Conservation (phyloP, 1,140 invertebrate species). For the Centruroides sculpturatus region DNA sequence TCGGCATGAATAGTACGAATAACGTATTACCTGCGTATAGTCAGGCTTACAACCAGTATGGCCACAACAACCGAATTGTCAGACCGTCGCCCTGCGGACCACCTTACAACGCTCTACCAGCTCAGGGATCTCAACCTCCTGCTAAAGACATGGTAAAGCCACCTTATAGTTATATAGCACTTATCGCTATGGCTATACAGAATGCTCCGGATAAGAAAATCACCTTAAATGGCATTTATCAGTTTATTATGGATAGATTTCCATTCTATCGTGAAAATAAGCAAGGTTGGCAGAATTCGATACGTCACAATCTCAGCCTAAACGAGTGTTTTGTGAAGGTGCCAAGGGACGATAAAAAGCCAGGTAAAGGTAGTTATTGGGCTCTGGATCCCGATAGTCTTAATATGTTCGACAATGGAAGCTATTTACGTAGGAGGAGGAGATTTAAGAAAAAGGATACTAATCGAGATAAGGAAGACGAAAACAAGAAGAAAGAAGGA, state of each 20-base stretch:
- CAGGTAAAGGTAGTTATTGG: slow-evolving; percentile 95
- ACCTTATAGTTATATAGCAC: slow-evolving; percentile 93
- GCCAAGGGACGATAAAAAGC: slow-evolving; percentile 78
- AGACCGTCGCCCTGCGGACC: slow-evolving; percentile 9
- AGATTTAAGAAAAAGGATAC: slow-evolving; percentile 95
- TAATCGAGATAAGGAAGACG: slow-evolving; percentile 53
- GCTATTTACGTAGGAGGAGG: slow-evolving; percentile 72
- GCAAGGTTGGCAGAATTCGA: slow-evolving; percentile 76
- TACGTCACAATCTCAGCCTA: slow-evolving; percentile 88
- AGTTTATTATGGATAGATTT: slow-evolving; percentile 96
- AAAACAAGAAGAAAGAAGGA: slow-evolving; percentile 9
- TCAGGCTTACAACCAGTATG: no score
- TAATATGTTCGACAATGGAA: slow-evolving; percentile 98
- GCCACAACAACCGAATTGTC: background rate
- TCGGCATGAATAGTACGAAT: no score
- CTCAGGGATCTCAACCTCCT: slow-evolving; percentile 3
- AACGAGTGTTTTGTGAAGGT: slow-evolving; percentile 99
- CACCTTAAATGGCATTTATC: slow-evolving; percentile 94
- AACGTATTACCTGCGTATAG: no score
- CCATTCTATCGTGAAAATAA: slow-evolving; percentile 97
- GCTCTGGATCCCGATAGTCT: slow-evolving; percentile 89
- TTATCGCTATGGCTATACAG: slow-evolving; percentile 97
- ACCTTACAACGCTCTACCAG: slow-evolving; percentile 3
- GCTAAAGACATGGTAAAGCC: slow-evolving; percentile 47
- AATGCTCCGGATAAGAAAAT: slow-evolving; percentile 83